phyloP scores from a whole-genome alignment of 2,888 invertebrate genomes.

The Phasia obesa region DNA sequence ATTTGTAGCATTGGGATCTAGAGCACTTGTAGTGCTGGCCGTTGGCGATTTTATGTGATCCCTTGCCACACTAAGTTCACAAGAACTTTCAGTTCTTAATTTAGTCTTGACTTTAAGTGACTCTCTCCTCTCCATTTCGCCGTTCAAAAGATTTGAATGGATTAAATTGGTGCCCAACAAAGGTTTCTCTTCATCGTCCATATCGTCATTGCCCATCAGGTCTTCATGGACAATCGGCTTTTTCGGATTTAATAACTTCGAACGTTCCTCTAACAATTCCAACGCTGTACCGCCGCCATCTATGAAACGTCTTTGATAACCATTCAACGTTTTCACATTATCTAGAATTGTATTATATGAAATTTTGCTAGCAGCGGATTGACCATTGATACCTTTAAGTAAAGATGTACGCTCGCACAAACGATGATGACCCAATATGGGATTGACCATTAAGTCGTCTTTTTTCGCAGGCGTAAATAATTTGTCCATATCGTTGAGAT shows the following conservation, averaged over 20 bases:
- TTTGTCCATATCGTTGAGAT: constrained; percentile 81
- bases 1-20: constrained; percentile 57
- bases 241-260: constrained; percentile 67
- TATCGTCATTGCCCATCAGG: constrained; percentile 71
- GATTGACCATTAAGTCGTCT: constrained; percentile 82
- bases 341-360: constrained; percentile 74
- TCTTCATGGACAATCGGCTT: constrained; percentile 12
- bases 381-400: constrained; percentile 44
- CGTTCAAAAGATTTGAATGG: constrained; percentile 73
- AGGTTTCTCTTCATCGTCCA: constrained; percentile 78
- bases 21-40: constrained; percentile 70
- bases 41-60: constrained; percentile 69
- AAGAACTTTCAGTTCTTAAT: constrained; percentile 67
- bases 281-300: constrained; percentile 80
- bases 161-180: constrained; percentile 73
- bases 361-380: constrained; percentile 55
- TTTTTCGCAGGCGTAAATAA: constrained; percentile 81
- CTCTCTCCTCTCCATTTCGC: constrained; percentile 37
- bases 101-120: constrained; percentile 53
- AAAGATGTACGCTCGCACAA: constrained; percentile 84
- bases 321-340: constrained; percentile 72
- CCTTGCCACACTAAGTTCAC: constrained; percentile 39
- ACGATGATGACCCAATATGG: constrained; percentile 85
- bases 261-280: constrained; percentile 74
- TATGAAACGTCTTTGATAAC: constrained; percentile 77